Evolutionary conservation across 2,888 invertebrate species (phyloP).

Genomic region (Drosophila hamatofila): DNA sequence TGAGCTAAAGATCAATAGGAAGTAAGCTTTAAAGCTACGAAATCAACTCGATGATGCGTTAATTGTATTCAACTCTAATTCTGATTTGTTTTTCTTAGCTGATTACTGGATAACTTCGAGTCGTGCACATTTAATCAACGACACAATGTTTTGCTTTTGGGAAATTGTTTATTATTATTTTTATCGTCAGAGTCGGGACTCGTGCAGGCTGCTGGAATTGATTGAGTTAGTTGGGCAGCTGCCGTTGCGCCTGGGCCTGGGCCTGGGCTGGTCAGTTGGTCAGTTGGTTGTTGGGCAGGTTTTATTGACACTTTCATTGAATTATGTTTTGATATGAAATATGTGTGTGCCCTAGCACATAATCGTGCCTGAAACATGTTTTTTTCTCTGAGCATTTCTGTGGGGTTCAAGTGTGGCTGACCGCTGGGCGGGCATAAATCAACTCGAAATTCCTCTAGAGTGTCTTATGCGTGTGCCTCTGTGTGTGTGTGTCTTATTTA

Average conservation of each 20-base stretch:
- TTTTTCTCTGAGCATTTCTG: background rate
- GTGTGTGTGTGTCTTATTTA: slow-evolving; percentile 58
- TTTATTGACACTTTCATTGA: slow-evolving; percentile 77
- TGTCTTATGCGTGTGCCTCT: slow-evolving; percentile 6
- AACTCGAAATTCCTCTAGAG: slow-evolving; percentile 47
- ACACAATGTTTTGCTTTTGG: slow-evolving; percentile 35
- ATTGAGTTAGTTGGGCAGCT: slow-evolving; percentile 62
- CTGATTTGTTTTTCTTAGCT: background rate
- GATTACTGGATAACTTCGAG: background rate
- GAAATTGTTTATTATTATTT: slow-evolving; percentile 73
- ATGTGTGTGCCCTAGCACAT: slow-evolving; percentile 45
- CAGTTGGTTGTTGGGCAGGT: slow-evolving; percentile 14
- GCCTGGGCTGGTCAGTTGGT: slow-evolving; percentile 39
- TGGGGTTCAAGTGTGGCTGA: slow-evolving; percentile 64
- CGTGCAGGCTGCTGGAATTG: slow-evolving; percentile 60
- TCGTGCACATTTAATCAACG: background rate
- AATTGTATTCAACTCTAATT: background rate
- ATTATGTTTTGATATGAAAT: slow-evolving; percentile 69
- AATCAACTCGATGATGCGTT: background rate
- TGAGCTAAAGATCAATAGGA: too few species aligned
- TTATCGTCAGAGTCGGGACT: slow-evolving; percentile 30
- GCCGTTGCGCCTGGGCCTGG: slow-evolving; percentile 19
- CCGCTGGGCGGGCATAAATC: slow-evolving; percentile 70
- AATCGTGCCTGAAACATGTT: slow-evolving; percentile 29
- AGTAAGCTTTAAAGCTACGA: too few species aligned